Conservation (phyloP, 2,113 vertebrate species). For the Bos taurus region DNA sequence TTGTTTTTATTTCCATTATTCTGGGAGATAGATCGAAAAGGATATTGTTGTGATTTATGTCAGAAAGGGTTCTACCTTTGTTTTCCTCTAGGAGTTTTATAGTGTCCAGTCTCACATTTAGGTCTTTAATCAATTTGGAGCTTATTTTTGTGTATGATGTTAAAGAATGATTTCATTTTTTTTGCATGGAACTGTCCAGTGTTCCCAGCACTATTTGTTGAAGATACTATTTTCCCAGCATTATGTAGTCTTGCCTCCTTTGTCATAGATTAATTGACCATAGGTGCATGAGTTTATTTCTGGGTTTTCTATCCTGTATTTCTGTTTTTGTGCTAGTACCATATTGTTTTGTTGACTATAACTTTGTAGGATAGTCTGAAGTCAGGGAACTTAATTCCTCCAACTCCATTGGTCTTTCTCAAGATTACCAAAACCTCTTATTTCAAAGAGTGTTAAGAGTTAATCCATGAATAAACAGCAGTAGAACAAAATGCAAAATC, state of each 20-base stretch:
- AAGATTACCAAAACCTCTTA: background rate
- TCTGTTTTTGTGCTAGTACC: background rate
- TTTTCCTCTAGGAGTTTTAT: background rate
- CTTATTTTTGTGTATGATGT: background rate
- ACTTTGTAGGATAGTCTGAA: background rate
- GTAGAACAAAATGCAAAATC: background rate
- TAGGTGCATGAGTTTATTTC: background rate
- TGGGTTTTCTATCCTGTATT: background rate
- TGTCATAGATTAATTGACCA: background rate
- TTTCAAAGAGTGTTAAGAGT: background rate
- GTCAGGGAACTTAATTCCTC: background rate
- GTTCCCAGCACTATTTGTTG: background rate
- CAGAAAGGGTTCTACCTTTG: background rate
- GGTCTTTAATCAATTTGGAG: background rate
- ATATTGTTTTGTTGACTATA: background rate
- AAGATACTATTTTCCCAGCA: background rate
- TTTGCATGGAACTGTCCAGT: background rate
- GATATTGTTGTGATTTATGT: background rate
- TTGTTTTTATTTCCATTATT: background rate
- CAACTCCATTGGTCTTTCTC: background rate
- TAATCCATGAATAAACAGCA: background rate
- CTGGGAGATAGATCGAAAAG: background rate
- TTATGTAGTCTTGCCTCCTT: background rate
- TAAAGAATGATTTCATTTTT: background rate
- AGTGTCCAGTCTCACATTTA: background rate